Conservation (phyloP, 2,888 invertebrate species). For the Crepidodera aurea region DNA sequence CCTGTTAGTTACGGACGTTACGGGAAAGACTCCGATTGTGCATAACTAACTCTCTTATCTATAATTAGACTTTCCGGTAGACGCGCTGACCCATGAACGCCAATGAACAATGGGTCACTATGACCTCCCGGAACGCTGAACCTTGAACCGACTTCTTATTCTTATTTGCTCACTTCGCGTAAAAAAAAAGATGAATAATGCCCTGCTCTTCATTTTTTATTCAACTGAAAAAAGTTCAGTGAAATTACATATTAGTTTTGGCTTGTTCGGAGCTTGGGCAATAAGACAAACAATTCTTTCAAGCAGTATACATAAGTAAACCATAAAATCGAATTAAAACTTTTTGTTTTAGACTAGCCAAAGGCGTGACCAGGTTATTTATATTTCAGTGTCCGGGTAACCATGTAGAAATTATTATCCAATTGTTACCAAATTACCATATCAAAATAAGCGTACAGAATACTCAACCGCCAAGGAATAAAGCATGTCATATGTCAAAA, state of each 20-base stretch:
- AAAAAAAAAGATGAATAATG: constrained; percentile 11
- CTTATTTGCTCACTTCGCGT: constrained; percentile 4
- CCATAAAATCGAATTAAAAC: no score
- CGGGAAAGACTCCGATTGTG: constrained; percentile 40
- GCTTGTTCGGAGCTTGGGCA: no score
- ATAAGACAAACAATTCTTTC: no score
- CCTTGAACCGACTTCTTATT: constrained; percentile 24
- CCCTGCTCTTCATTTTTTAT: background rate
- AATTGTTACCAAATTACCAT: constrained; percentile 10
- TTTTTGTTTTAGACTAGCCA: background rate
- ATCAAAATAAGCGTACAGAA: constrained; percentile 5
- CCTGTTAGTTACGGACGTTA: constrained; percentile 21
- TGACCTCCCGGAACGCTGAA: constrained; percentile 14
- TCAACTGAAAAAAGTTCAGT: constrained; percentile 2
- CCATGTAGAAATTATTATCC: background rate
- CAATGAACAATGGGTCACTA: constrained; percentile 38
- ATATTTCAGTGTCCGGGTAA: background rate
- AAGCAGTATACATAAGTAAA: no score
- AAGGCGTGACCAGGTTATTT: background rate
- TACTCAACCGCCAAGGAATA: background rate
- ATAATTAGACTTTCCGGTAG: constrained; percentile 44
- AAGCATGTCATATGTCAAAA: constrained; percentile 1
- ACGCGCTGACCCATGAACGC: constrained; percentile 41
- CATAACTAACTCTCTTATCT: constrained; percentile 41
- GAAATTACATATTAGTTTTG: constrained; percentile 4